Percentiles rank a stretch among this genome's conserved stretches.
phyloP scores from a whole-genome alignment of 1,140 invertebrate species.

The Drosophila tropicalis region DNA sequence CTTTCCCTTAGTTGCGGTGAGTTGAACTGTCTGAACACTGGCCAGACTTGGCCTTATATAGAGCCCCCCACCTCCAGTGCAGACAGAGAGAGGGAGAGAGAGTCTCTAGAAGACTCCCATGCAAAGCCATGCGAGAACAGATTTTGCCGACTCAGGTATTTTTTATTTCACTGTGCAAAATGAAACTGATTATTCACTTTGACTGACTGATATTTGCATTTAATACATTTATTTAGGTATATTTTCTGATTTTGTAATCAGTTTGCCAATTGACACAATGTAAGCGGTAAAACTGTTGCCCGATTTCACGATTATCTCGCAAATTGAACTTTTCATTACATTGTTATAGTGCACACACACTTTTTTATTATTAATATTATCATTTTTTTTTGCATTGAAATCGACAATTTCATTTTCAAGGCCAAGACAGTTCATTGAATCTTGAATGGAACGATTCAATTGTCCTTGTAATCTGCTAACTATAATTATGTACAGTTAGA shows the following conservation, averaged over 20 bases:
- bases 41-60: conserved; percentile 38
- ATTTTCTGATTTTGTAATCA: conserved; percentile 18
- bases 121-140: neutral
- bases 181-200: neutral
- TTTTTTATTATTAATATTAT: too few relatives aligned
- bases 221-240: conserved; percentile 3
- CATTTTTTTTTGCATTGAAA: neutral
- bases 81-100: too few relatives aligned
- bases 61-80: neutral
- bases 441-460: neutral
- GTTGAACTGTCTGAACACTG: conserved; percentile 48
- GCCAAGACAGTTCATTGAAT: neutral
- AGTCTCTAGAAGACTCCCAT: neutral
- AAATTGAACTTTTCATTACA: conserved; percentile 5
- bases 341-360: neutral
- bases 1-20: conserved; percentile 33
- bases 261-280: conserved; percentile 6
- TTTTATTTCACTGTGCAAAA: neutral
- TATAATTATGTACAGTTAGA: too few relatives aligned
- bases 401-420: neutral
- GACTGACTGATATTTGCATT: conserved; percentile 14
- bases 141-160: conserved; percentile 2
- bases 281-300: conserved; percentile 2
- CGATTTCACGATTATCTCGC: neutral
- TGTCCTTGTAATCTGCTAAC: too few relatives aligned